A percentile compares a stretch with the other conserved stretches of the same genome.
Evolutionary conservation across 2,888 invertebrate species (phyloP).

Genomic region (Ctenicera cuprea): DNA sequence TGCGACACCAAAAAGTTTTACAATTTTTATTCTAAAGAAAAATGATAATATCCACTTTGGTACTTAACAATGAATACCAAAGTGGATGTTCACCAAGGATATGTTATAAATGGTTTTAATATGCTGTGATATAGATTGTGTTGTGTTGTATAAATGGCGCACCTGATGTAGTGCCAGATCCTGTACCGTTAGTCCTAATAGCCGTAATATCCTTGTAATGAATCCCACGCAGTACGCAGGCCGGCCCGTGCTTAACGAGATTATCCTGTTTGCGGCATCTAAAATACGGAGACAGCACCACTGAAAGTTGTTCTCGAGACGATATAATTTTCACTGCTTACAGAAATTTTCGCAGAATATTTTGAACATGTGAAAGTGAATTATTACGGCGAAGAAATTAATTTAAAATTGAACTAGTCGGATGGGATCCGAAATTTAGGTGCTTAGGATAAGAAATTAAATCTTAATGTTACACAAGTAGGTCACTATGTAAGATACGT

Average conservation of each 20-base stretch:
- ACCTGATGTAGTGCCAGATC: slow-evolving; percentile 47
- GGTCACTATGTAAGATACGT: slow-evolving; percentile 29
- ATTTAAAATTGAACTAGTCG: background rate
- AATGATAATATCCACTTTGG: no score
- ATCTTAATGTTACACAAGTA: slow-evolving; percentile 34
- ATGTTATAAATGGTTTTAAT: slow-evolving; percentile 47
- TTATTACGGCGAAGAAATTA: background rate
- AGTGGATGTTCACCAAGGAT: background rate
- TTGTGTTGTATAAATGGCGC: slow-evolving; percentile 43
- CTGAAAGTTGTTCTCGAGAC: slow-evolving; percentile 31
- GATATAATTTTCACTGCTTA: slow-evolving; percentile 26
- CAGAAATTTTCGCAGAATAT: slow-evolving; percentile 6
- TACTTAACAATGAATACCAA: background rate
- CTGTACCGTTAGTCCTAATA: slow-evolving; percentile 42
- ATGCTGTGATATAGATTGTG: slow-evolving; percentile 43
- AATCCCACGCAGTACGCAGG: slow-evolving; percentile 44
- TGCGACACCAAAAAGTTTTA: no score
- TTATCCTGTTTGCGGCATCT: slow-evolving; percentile 44
- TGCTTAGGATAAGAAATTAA: slow-evolving; percentile 7
- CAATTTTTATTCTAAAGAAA: no score
- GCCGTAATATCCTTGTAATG: slow-evolving; percentile 53
- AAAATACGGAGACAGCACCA: slow-evolving; percentile 28
- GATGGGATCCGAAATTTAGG: background rate
- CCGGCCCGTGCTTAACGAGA: slow-evolving; percentile 47
- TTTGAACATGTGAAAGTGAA: background rate